These are phyloP conservation scores for Zenarchopterus dispar DNA, from an alignment of 2,797 vertebrate genomes.

Conservation along the genomic window DNA sequence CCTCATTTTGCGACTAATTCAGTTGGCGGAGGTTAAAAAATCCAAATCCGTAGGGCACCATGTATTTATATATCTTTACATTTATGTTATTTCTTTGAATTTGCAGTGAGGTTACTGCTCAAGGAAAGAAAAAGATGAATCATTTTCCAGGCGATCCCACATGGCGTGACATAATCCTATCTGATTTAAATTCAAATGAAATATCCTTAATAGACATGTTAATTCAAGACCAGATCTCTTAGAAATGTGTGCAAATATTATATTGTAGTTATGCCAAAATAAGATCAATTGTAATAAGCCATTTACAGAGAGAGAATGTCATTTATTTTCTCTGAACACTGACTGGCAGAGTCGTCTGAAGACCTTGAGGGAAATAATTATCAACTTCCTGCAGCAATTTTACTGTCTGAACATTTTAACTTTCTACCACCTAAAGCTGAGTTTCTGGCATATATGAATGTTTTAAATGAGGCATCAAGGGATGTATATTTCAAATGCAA, in stretches of 20 bases:
- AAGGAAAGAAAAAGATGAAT: neutral
- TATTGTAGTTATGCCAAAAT: neutral
- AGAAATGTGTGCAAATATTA: neutral
- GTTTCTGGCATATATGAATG: constrained; percentile 6
- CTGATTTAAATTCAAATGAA: neutral
- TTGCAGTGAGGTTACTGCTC: neutral
- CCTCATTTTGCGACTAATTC: too few species aligned
- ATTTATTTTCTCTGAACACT: constrained; percentile 11
- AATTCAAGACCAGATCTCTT: neutral
- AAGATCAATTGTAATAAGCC: constrained; percentile 2
- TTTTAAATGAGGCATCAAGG: constrained; percentile 22
- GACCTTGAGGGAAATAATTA: constrained; percentile 37
- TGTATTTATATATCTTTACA: too few species aligned
- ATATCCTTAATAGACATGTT: neutral
- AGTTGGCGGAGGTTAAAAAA: too few species aligned
- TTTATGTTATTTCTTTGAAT: neutral
- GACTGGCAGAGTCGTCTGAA: constrained; percentile 18
- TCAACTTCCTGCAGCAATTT: constrained; percentile 32
- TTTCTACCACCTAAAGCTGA: constrained; percentile 15
- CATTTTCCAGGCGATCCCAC: neutral
- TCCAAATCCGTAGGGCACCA: too few species aligned
- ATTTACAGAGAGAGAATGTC: constrained; percentile 11
- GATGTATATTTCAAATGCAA: constrained; percentile 41
- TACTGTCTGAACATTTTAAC: constrained; percentile 27
- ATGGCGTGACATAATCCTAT: neutral